A percentile compares a stretch with the other conserved stretches of the same genome.
These are phyloP conservation scores for Cyclargus thomasi DNA, from an alignment of 1,140 invertebrate species.

Conservation along the genomic window DNA sequence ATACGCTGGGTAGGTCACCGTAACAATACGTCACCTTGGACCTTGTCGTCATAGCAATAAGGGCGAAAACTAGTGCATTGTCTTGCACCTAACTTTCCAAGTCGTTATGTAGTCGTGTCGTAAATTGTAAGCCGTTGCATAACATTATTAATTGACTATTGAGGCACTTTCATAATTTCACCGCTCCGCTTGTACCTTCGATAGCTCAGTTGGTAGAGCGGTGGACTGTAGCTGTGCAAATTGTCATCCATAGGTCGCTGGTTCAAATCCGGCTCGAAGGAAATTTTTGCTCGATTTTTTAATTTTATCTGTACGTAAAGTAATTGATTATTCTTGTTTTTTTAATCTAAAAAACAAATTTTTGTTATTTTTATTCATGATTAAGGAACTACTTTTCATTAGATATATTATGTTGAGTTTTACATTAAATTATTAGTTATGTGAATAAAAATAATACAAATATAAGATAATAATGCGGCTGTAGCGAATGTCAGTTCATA, in stretches of 20 bases:
- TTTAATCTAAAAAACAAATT: too few species aligned
- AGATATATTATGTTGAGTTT: too few species aligned
- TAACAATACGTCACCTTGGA: too few species aligned
- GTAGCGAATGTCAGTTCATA: too few species aligned
- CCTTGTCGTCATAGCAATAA: not conserved
- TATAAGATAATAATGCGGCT: too few species aligned
- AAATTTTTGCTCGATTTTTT: slow-evolving; percentile 24
- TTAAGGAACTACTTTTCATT: too few species aligned
- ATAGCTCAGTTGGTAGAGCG: slow-evolving; percentile 75
- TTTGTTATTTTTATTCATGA: too few species aligned
- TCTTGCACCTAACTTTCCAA: not conserved
- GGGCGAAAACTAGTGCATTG: not conserved
- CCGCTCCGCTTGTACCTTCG: slow-evolving; percentile 38
- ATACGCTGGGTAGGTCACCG: too few species aligned
- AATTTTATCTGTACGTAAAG: not conserved
- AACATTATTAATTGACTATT: too few species aligned
- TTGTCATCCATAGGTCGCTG: slow-evolving; percentile 72
- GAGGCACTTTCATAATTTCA: not conserved
- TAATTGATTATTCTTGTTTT: too few species aligned
- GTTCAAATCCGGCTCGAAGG: slow-evolving; percentile 67
- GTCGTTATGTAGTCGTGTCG: not conserved
- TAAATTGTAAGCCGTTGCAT: not conserved
- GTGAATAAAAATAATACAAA: too few species aligned
- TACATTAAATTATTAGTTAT: too few species aligned
- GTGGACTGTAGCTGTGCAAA: slow-evolving; percentile 62